Evolutionary conservation across 2,113 vertebrate species (phyloP).

Genomic region (Heterotilapia buettikoferi): DNA sequence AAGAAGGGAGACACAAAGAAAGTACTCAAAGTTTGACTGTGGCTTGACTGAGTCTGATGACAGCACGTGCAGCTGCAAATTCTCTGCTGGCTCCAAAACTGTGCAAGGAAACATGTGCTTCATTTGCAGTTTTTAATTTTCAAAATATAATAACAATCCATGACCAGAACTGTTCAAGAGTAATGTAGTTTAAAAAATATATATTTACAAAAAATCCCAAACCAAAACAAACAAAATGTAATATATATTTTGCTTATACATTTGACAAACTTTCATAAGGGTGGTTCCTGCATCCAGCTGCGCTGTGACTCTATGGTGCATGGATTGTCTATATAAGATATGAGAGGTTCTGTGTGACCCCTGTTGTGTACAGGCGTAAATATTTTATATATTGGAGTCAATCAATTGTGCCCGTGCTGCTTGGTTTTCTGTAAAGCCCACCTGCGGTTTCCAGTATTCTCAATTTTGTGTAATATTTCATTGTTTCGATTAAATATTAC

Average conservation of each 20-base stretch:
- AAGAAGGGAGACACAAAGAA: neutral
- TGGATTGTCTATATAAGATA: conserved; percentile 35
- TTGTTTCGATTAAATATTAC: neutral
- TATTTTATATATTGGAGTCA: conserved; percentile 46
- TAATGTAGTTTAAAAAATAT: neutral
- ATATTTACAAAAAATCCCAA: neutral
- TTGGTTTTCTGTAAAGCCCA: neutral
- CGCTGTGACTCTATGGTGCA: neutral
- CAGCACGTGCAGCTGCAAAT: neutral
- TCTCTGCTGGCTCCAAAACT: neutral
- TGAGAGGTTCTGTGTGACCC: conserved; percentile 17
- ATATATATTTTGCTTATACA: neutral
- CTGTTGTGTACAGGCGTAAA: conserved; percentile 7
- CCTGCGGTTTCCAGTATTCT: neutral
- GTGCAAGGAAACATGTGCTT: neutral
- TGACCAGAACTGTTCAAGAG: neutral
- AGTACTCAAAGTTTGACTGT: neutral
- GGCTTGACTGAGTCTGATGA: neutral
- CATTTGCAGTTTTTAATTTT: neutral
- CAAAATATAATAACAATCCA: neutral
- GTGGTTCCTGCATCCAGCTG: neutral
- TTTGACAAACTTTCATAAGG: neutral
- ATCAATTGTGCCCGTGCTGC: conserved; percentile 25
- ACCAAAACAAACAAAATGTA: neutral
- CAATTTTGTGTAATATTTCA: neutral